Conservation (phyloP, 2,113 vertebrate genomes). For the Gopherus evgoodei region DNA sequence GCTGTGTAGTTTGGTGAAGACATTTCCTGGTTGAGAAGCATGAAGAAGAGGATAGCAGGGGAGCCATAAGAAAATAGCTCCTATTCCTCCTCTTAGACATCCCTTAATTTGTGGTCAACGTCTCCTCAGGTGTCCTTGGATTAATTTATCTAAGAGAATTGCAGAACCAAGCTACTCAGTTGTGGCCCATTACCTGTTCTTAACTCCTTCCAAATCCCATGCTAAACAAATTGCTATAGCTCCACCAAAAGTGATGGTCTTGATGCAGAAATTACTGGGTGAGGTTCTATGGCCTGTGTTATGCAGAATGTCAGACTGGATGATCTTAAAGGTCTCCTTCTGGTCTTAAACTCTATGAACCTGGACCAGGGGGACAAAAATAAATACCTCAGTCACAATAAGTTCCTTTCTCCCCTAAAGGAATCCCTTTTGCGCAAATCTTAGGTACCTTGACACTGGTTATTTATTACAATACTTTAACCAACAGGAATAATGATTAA, state of each 20-base stretch:
- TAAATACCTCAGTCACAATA: neutral
- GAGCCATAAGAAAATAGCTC: neutral
- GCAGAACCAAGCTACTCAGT: neutral
- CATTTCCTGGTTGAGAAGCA: neutral
- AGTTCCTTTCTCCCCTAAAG: neutral
- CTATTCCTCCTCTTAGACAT: neutral
- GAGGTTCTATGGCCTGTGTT: neutral
- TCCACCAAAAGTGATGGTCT: neutral
- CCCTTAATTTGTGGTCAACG: neutral
- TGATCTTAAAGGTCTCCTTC: neutral
- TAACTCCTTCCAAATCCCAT: neutral
- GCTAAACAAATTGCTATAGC: neutral
- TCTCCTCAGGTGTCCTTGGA: neutral
- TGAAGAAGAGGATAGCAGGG: neutral
- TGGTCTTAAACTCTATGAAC: neutral
- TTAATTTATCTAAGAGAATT: constrained; percentile 29
- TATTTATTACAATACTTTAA: constrained; percentile 48
- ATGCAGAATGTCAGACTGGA: neutral
- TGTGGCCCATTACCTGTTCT: constrained; percentile 1
- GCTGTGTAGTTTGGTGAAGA: neutral
- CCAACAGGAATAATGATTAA: neutral
- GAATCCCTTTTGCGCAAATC: neutral
- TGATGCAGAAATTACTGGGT: too few relatives aligned
- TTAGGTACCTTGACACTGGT: neutral
- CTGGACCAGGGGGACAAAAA: neutral